Evolutionary conservation across 2,888 invertebrate species (phyloP), one percentile per base, ranked within the genome.

Genomic region (Athripsodes cinereus): DNA sequence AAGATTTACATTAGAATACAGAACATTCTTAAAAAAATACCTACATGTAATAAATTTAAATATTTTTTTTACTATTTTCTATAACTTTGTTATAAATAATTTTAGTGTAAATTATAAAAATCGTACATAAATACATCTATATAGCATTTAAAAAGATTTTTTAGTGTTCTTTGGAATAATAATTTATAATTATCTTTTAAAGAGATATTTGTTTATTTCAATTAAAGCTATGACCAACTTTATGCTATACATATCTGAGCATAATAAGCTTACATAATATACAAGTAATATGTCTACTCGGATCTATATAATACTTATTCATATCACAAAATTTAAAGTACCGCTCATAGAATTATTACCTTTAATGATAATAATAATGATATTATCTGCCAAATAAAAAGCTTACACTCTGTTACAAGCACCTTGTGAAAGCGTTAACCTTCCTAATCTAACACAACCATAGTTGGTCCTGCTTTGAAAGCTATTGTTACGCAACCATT

Each of bases 401-500:
- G 10, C 40, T 13, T 40, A 13, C 13, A 3, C 16, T 40, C 40
- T 40, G 26, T 40, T 8, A 3, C 16, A 40, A 40, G 40, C 40
- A 40, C 40, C 40, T 40, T 40, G 10, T 26, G 26, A 26, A n/a
- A 26, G 26, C 10, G 3, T 26, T 26, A 26, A 26, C 26, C 19
- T 20, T 46, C 21, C 34, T 40, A 22, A 21, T 40, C 55, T 55
- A 55, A 40, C 55, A 55, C 55, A 55, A 55, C 55, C 55, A 22
- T 44, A 49, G 40, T 40, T 40, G 40, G 40, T 40, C 40, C 13
- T 40, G 40, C 40, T 40, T 13, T 40, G 13, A 40, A 16, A 40
- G 21, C 48, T 53, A 40, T 22, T 34, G 56, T 52, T 60, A 60
- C 53, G 57, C 57, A 40, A 60, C 69, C 64, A 61, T 58, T 22